Evolutionary conservation across 1,140 invertebrate genomes (phyloP), one percentile per base, ranked within the genome.

Genomic region (Drosophila trapezifrons): DNA sequence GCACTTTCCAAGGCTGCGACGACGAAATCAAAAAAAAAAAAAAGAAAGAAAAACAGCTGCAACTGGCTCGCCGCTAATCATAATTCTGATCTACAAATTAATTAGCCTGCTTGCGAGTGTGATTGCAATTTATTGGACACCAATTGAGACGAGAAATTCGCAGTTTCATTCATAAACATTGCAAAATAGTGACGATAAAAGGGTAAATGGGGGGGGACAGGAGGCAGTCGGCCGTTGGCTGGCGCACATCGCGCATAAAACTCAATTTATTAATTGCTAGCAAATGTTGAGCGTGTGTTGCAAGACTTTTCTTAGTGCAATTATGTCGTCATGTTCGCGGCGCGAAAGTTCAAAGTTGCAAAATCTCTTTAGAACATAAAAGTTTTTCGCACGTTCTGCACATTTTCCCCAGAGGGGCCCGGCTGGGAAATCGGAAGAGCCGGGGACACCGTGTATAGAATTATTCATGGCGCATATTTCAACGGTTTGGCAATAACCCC

Each of bases 71-170:
- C 73, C 66, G 54, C 79, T 76, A 83, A 86, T 87, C 83, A 86
- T 87, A 89, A 86, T 86, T 86, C 62, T 87, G 72, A 86, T 86
- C 83, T 83, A 86, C 79, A 86, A 86, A 86, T 83, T 86, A 86
- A 86, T 86, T 87, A 87, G 77, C 72, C 64, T 64, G 51, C 83
- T 47, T 32, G 52, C 64, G 79, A 89, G 84, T 89, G 84, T 89
- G 80, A 89, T 89, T 84, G 80, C 84, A 89, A 89, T 89, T 89
- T 89, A 89, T 89, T 84, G 77, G 84, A 89, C 85, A 89, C 77
- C 84, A 75, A 86, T 86, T 83, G 83, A 83, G 76, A 89, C 38
- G 84, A 63, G 51, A 55, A 71, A 74, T 74, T 52, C 59, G 38
- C 51, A 76, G 74, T 76, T 87, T 85, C 83, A 87, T 87, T 87